phyloP scores from a whole-genome alignment of 92 coral and sea anemone species.

The Umimayanthus chanpuru region DNA sequence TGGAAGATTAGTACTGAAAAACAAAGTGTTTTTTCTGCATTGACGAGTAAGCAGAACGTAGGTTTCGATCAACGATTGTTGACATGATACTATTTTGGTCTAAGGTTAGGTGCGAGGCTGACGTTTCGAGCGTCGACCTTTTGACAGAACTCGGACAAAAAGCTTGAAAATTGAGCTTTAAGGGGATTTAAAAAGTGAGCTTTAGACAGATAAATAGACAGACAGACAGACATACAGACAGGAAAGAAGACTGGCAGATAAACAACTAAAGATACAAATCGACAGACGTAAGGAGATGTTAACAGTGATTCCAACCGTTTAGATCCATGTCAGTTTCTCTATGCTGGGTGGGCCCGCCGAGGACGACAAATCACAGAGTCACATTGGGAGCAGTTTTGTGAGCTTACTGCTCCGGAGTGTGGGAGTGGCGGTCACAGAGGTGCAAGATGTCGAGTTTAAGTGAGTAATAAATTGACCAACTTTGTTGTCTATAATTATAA shows the following conservation, averaged over 20 bases:
- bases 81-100: too few relatives aligned
- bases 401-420: slow-evolving; percentile 83
- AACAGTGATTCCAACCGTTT: background rate
- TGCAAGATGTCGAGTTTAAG: slow-evolving; percentile 98
- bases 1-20: too few relatives aligned
- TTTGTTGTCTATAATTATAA: too few relatives aligned
- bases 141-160: too few relatives aligned
- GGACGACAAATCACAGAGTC: slow-evolving; percentile 58
- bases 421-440: slow-evolving; percentile 95
- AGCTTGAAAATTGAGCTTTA: too few relatives aligned
- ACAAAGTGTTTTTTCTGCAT: too few relatives aligned
- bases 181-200: too few relatives aligned
- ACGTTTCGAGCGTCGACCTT: too few relatives aligned
- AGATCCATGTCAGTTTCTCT: slow-evolving; percentile 97
- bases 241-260: background rate
- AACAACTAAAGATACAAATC: background rate
- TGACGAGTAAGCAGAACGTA: background rate
- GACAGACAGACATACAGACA: background rate
- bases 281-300: background rate
- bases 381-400: slow-evolving; percentile 82
- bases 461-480: slow-evolving; percentile 37
- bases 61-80: too few relatives aligned
- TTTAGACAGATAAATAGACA: background rate
- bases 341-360: slow-evolving; percentile 82
- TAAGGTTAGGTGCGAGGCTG: too few relatives aligned